Conservation (phyloP, 1,140 invertebrate genomes). For the Drosophila paulistorum region DNA sequence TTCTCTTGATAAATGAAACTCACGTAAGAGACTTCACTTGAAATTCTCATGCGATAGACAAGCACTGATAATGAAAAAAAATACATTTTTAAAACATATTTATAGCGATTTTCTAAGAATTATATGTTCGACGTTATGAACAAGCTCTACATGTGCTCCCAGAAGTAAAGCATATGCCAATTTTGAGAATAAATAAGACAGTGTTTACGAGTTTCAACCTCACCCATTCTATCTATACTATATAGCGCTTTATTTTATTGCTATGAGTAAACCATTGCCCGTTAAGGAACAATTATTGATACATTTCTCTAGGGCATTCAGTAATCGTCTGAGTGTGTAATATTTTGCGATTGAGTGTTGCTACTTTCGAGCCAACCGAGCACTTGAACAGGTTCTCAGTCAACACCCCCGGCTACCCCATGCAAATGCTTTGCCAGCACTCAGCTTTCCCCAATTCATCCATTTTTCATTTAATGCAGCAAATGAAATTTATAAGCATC, state of each 20-base stretch:
- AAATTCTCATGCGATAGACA: too few species aligned
- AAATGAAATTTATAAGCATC: conserved; percentile 60
- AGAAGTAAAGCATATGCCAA: too few species aligned
- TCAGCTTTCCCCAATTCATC: conserved; percentile 17
- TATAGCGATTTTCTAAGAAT: too few species aligned
- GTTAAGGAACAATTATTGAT: neutral
- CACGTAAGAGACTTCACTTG: too few species aligned
- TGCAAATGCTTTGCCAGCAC: neutral
- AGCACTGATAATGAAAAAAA: too few species aligned
- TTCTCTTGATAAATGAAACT: too few species aligned
- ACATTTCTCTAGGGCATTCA: neutral
- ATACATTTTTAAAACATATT: too few species aligned
- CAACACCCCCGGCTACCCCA: conserved; percentile 21
- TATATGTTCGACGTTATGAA: too few species aligned
- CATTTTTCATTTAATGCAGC: conserved; percentile 45
- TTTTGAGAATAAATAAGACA: too few species aligned
- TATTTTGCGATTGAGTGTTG: conserved; percentile 18
- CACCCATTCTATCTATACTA: neutral
- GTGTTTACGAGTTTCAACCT: neutral
- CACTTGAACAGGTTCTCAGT: conserved; percentile 61
- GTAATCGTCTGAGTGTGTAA: neutral
- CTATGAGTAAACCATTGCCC: too few species aligned
- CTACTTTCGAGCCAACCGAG: conserved; percentile 37
- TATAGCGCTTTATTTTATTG: too few species aligned
- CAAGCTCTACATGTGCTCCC: too few species aligned